Evolutionary conservation across 2,113 vertebrate species (phyloP), one percentile per base, ranked within the genome.

Genomic region (Echinops telfairi): DNA sequence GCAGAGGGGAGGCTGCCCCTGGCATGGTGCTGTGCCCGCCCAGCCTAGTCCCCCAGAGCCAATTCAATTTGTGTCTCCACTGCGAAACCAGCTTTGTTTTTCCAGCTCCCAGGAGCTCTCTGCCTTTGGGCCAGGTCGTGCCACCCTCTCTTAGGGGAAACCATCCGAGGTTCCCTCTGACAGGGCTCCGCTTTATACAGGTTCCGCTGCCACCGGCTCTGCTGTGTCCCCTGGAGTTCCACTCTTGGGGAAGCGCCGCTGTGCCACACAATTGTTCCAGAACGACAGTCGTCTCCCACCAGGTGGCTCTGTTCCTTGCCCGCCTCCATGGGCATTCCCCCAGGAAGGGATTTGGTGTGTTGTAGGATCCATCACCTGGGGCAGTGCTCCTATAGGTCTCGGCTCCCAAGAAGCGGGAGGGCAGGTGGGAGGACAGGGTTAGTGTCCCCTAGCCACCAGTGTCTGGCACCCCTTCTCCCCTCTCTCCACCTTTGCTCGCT

Each of bases 21-120:
- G n/a, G 20, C 22, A 2, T 25, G 57, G 58, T 25, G 3, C 7
- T 4, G 0, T 31, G 33, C 19, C 33, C 17, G 19, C 12, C 3
- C 70, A 5, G 17, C 31, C n/a, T n/a, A n/a, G 70, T 16, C 31
- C 22, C 19, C 71, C 40, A 40, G 15, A 64, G 11, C 11, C 9
- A n/a, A n/a, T 36, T 85, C 68, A 22, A 6, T 79, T 57, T 85
- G 43, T 36, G 4, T 19, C 88, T 75, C 1, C 47, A 6, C 19
- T 19, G 33, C 20, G 33, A 73, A 9, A 36, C 71, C 71, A 2
- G 19, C 20, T 6, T 73, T 36, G 33, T 36, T 73, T 36, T 73
- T 73, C 71, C 19, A 8, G 7, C 71, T 36, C 33, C 16, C 19
- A 23, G 22, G 33, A 53, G 47, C 33, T 33, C 36, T 73, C 71